Evolutionary conservation across 2,797 vertebrate species (phyloP).

Genomic region (Eulemur coronatus): DNA sequence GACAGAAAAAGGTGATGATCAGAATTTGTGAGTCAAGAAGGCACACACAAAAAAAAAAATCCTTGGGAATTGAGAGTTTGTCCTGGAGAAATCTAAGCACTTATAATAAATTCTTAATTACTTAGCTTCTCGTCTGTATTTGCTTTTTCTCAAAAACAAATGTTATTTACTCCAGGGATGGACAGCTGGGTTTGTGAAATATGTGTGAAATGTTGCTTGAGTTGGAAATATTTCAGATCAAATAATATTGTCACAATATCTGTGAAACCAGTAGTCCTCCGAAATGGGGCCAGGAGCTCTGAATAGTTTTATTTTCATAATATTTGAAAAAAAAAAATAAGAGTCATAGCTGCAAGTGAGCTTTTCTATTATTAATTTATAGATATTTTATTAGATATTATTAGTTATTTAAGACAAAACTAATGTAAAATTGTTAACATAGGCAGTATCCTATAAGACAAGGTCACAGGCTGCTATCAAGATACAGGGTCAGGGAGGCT

Average conservation of each 20-base stretch:
- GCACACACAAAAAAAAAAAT: not conserved
- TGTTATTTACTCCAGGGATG: conserved; percentile 51
- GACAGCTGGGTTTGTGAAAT: not conserved
- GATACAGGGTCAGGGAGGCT: not conserved
- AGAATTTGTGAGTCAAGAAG: not conserved
- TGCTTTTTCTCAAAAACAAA: conserved; percentile 62
- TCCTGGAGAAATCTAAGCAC: conserved; percentile 21
- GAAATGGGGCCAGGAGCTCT: not conserved
- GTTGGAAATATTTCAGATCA: conserved; percentile 6
- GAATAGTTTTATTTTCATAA: not conserved
- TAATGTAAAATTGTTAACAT: not conserved
- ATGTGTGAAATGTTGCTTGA: conserved; percentile 14
- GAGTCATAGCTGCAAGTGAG: not conserved
- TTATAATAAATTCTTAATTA: conserved; percentile 55
- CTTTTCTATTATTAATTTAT: conserved; percentile 12
- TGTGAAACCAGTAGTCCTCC: not conserved
- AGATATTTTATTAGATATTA: not conserved
- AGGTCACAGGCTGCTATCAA: not conserved
- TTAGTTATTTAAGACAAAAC: not conserved
- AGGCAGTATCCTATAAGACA: not conserved
- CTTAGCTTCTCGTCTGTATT: conserved; percentile 46
- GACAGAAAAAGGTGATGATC: not conserved
- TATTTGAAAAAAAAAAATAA: conserved; percentile 30
- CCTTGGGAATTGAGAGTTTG: not conserved
- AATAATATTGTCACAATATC: conserved; percentile 33